Conservation (phyloP, 2,888 invertebrate species). For the Eulithis prunata region DNA sequence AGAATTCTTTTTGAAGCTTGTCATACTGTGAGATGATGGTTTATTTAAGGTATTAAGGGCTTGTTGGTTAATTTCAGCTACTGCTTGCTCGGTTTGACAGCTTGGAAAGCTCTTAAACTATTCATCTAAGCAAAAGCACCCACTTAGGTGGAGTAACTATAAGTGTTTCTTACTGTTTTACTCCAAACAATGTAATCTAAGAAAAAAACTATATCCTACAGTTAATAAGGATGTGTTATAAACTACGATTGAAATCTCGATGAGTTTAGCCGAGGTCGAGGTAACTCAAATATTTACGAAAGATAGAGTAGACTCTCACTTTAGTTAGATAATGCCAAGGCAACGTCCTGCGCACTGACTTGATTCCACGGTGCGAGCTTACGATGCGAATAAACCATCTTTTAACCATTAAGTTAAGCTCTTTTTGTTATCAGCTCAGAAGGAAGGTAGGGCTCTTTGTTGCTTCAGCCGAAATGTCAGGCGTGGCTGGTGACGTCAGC, state of each 20-base stretch:
- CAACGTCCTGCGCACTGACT: conserved; percentile 28
- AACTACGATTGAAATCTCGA: conserved; percentile 18
- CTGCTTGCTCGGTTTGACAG: conserved; percentile 11
- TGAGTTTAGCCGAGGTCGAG: conserved; percentile 21
- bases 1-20: too few relatives aligned
- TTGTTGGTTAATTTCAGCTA: conserved; percentile 22
- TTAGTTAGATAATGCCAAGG: conserved; percentile 70
- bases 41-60: too few relatives aligned
- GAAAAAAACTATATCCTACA: conserved; percentile 21
- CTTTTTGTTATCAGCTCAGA: conserved; percentile 71
- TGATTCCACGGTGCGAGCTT: conserved; percentile 50
- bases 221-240: conserved; percentile 19
- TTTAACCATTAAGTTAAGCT: conserved; percentile 66
- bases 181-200: conserved; percentile 20
- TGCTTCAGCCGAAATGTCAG: conserved; percentile 79
- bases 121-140: conserved; percentile 24
- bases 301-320: conserved; percentile 13
- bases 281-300: conserved; percentile 22
- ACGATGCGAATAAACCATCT: conserved; percentile 63
- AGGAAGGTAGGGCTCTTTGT: conserved; percentile 79
- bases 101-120: conserved; percentile 26
- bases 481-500: conserved; percentile 80
- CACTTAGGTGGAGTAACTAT: conserved; percentile 30
- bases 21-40: too few relatives aligned
- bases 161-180: conserved; percentile 30